Base-by-base conservation (phyloP, 2,113 vertebrate species). In the Poicephalus meyeri region DNA sequence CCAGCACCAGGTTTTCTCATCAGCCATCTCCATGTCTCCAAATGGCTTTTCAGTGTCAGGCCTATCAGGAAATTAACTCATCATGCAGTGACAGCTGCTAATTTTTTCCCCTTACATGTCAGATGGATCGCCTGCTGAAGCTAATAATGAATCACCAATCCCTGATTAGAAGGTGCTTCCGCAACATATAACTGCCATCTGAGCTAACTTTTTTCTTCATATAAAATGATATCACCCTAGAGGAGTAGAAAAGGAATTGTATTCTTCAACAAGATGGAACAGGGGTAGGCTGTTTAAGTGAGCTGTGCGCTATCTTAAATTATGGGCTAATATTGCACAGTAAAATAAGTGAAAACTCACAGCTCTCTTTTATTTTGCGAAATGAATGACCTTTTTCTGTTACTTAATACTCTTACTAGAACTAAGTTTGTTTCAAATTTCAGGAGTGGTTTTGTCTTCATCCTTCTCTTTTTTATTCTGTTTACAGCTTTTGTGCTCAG, bases 11-110 rank as follows among this genome's bases (percentile, higher is more conserved):
- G 98, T 99, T 99, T 99, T 98, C 97, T 97, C 98, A 98, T 99
- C 99, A 99, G 98, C 98, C 96, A 97, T 98, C 92, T 98, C 98
- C 96, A 96, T 95, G 98, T 98, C 98, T 98, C 98, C 97, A 98
- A 98, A 98, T 98, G 98, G 97, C 98, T 98, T 98, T 98, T 98
- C 98, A 97, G 98, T 98, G 98, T 98, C 98, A 98, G 98, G 98
- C 98, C 98, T 99, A 98, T 99, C 99, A 99, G 99, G 99, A 99
- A 99, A 99, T 99, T 98, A 99, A 99, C 99, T 99, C 99, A 98
- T 99, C 99, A 99, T 80, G 97, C 98, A 89, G 97, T 98, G 99
- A 99, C 99, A 99, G 99, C 99, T 99, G 99, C 99, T 99, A 99
- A 99, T 99, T 99, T 99, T 98, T 98, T 97, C 98, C 98, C 98